A percentile compares a stretch with the other conserved stretches of the same genome.
phyloP scores from a whole-genome alignment of 2,888 invertebrate genomes.

The Apamea epomidion region DNA sequence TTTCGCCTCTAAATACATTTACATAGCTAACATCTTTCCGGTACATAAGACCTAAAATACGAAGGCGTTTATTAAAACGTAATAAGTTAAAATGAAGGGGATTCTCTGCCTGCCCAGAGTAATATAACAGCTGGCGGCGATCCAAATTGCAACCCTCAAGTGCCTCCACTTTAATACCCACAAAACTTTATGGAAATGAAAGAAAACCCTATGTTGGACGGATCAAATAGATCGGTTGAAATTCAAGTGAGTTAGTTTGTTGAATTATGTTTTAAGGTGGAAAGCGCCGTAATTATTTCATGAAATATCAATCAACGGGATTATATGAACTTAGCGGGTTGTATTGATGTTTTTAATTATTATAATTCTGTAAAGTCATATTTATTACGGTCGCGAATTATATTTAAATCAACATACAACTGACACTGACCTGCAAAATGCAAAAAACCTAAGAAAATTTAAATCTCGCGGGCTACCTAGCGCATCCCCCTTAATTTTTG shows the following conservation, averaged over 20 bases:
- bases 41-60: conserved; percentile 33
- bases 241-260: conserved; percentile 1
- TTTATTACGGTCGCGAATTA: background rate
- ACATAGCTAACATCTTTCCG: conserved; percentile 19
- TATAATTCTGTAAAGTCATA: background rate
- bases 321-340: background rate
- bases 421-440: background rate
- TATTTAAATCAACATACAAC: background rate
- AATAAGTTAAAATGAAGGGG: conserved; percentile 79
- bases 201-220: conserved; percentile 65
- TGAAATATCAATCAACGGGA: background rate
- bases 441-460: background rate
- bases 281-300: background rate
- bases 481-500: background rate
- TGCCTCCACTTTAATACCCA: conserved; percentile 81
- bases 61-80: conserved; percentile 77
- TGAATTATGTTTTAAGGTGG: conserved; percentile 3
- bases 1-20: background rate
- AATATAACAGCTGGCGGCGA: conserved; percentile 78
- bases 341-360: background rate
- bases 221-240: conserved; percentile 27
- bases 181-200: conserved; percentile 84
- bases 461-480: background rate
- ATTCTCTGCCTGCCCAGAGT: conserved; percentile 67
- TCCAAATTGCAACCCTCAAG: conserved; percentile 78